Evolutionary conservation across 1,140 invertebrate genomes (phyloP).

Genomic region (Adoxophyes honmai): DNA sequence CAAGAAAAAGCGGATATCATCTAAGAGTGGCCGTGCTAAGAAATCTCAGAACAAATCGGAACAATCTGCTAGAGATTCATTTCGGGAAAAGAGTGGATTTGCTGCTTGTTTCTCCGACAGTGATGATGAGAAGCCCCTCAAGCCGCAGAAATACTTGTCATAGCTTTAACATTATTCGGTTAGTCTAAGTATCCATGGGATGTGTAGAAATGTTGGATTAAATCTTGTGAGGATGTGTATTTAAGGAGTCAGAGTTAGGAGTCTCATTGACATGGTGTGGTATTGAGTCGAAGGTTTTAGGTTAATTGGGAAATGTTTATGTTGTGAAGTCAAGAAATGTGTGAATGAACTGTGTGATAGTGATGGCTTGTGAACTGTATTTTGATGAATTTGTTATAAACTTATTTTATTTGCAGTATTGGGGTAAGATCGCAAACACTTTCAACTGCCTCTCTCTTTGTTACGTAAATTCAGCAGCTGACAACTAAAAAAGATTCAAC

Average conservation of each 20-base stretch:
- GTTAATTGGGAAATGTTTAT: too few species aligned
- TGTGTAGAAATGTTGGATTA: not conserved
- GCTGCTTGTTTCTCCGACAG: constrained; percentile 64
- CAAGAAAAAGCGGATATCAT: constrained; percentile 13
- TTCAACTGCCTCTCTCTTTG: too few species aligned
- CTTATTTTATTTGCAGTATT: too few species aligned
- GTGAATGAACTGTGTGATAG: too few species aligned
- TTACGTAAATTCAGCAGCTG: too few species aligned
- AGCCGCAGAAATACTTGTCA: constrained; percentile 59
- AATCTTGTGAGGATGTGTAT: not conserved
- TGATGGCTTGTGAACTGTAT: too few species aligned
- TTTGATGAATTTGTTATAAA: too few species aligned
- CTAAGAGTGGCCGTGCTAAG: constrained; percentile 17
- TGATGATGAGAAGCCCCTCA: constrained; percentile 56
- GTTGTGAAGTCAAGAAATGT: too few species aligned
- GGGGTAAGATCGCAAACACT: too few species aligned
- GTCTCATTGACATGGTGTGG: too few species aligned
- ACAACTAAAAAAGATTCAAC: too few species aligned
- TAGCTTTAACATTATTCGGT: constrained; percentile 27
- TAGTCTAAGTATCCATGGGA: constrained; percentile 8
- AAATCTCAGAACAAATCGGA: constrained; percentile 33
- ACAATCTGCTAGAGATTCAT: constrained; percentile 32
- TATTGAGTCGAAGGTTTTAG: too few species aligned
- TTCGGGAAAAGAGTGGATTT: constrained; percentile 60
- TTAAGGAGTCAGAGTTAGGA: not conserved